Evolutionary conservation across 2,888 invertebrate genomes (phyloP).

Genomic region (Cryptophagus acutangulus): DNA sequence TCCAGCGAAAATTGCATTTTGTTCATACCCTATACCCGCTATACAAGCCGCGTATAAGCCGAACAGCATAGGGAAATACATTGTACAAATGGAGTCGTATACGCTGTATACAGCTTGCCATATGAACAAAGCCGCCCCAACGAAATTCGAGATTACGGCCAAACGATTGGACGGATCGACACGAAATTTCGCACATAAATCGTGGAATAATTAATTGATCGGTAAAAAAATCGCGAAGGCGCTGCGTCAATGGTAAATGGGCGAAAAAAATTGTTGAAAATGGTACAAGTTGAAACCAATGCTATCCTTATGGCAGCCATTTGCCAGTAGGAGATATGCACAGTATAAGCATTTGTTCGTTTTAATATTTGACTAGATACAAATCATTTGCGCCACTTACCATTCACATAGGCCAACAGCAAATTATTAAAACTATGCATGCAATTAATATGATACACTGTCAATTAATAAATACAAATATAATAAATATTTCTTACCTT

Average conservation of each 20-base stretch:
- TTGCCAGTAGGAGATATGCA: conserved; percentile 49
- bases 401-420: conserved; percentile 33
- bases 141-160: conserved; percentile 29
- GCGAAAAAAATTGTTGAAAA: conserved; percentile 31
- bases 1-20: conserved; percentile 29
- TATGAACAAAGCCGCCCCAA: conserved; percentile 46
- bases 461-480: conserved; percentile 52
- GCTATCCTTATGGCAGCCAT: conserved; percentile 57
- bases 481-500: conserved; percentile 58
- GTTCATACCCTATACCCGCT: conserved; percentile 28
- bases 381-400: conserved; percentile 26
- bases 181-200: conserved; percentile 37
- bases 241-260: conserved; percentile 13
- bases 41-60: conserved; percentile 35
- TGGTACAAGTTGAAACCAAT: conserved; percentile 13
- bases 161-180: conserved; percentile 12
- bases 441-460: conserved; percentile 47
- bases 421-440: conserved; percentile 36
- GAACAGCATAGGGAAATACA: conserved; percentile 43
- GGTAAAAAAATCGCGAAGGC: conserved; percentile 33
- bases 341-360: conserved; percentile 30
- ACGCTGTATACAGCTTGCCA: conserved; percentile 45
- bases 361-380: conserved; percentile 5
- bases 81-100: conserved; percentile 50
- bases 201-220: conserved; percentile 32